A percentile compares a stretch with the other conserved stretches of the same genome.
Conservation (phyloP, 2,888 invertebrate genomes). For the Nymphalis polychloros region DNA sequence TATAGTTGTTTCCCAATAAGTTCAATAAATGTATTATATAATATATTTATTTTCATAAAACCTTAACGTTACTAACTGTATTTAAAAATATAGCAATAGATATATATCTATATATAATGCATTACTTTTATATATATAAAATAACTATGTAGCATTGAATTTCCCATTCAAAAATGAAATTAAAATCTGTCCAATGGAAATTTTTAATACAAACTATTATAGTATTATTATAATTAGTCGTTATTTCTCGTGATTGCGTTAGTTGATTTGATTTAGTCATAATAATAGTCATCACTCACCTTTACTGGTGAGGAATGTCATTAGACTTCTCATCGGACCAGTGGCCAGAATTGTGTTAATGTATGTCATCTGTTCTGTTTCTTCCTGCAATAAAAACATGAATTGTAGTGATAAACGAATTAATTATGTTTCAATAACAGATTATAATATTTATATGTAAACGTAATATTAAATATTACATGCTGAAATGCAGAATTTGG, state of each 20-base stretch:
- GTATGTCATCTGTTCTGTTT: conserved; percentile 85
- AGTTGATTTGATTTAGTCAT: conserved; percentile 12
- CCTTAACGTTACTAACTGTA: too few species aligned
- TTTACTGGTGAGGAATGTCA: conserved; percentile 84
- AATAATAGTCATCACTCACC: conserved; percentile 55
- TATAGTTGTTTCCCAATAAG: too few species aligned
- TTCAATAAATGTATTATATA: too few species aligned
- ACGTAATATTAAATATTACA: too few species aligned
- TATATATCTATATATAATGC: background rate
- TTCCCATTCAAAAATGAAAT: too few species aligned
- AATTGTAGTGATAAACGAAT: background rate
- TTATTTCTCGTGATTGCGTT: conserved; percentile 6
- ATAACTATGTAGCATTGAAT: too few species aligned
- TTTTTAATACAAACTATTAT: background rate
- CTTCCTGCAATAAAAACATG: conserved; percentile 74
- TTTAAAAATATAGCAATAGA: too few species aligned
- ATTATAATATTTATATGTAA: too few species aligned
- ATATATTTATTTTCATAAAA: too few species aligned
- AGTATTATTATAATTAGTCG: background rate
- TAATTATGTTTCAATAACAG: background rate
- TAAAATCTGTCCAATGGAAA: background rate
- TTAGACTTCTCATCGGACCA: conserved; percentile 85
- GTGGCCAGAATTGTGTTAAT: conserved; percentile 87
- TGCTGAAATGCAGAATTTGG: too few species aligned
- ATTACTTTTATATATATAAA: too few species aligned